Evolutionary conservation across 2,113 vertebrate genomes (phyloP).

Genomic region (Saiga tatarica): DNA sequence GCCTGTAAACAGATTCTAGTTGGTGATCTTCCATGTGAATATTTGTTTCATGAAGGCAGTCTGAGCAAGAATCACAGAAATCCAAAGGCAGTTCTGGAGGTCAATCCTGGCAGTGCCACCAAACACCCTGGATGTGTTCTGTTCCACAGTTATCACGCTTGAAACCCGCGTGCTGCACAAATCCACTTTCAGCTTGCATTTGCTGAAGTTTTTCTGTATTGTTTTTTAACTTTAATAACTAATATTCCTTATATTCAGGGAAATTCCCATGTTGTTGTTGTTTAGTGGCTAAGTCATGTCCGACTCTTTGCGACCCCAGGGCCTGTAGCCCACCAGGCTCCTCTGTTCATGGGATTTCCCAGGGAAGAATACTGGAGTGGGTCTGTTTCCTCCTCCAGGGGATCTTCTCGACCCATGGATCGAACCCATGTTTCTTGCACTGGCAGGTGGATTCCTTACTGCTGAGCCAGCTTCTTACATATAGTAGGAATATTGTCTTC

Average conservation of each 20-base stretch:
- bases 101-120: slow-evolving; percentile 97
- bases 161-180: slow-evolving; percentile 90
- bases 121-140: slow-evolving; percentile 94
- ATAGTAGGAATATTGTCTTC: slow-evolving; percentile 91
- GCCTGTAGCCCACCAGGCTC: not conserved
- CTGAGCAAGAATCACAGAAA: slow-evolving; percentile 96
- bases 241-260: slow-evolving; percentile 96
- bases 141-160: slow-evolving; percentile 95
- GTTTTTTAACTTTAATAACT: slow-evolving; percentile 94
- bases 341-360: not conserved
- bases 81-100: slow-evolving; percentile 91
- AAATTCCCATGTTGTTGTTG: slow-evolving; percentile 79
- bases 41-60: slow-evolving; percentile 80
- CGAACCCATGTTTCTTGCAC: not conserved
- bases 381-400: not conserved
- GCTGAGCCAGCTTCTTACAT: slow-evolving; percentile 22
- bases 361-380: not conserved
- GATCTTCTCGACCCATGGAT: fast-evolving
- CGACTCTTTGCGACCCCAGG: fast-evolving
- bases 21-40: not conserved
- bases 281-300: not conserved
- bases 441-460: not conserved
- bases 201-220: slow-evolving; percentile 87
- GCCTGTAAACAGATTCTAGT: slow-evolving; percentile 47
- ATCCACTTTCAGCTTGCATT: slow-evolving; percentile 90